Evolutionary conservation across 2,888 invertebrate genomes (phyloP), one percentile per base, ranked within the genome.

Genomic region (Ochropacha duplaris): DNA sequence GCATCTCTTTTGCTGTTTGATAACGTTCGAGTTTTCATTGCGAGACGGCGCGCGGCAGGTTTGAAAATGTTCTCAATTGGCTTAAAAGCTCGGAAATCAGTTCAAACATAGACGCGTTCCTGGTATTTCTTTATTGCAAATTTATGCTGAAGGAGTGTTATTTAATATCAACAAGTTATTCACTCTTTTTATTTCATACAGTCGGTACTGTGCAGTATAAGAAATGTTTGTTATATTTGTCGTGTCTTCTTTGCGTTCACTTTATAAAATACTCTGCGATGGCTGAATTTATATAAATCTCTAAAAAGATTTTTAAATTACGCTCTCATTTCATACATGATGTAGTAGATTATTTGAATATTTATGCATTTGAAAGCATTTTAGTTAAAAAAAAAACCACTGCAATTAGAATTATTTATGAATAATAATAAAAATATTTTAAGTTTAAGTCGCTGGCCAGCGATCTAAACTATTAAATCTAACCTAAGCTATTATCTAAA

Each of bases 1-100:
- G 88, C 84, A 86, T 86, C 88, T 87, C 87, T 82, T 81, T 81
- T 83, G 79, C 79, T 86, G 88, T 88, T 90, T 90, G 89, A 91
- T 90, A 83, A 79, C 68, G 74, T 74, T 77, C 65, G 71, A 79
- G 78, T 73, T 80, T 80, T 76, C 77, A 79, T 65, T 66, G 66
- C 59, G 66, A 64, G 63, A 59, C 34, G 77, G 9, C 26, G 26
- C 8, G 77, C 78, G 54, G 71, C 72, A 76, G 72, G 70, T 81
- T 77, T 74, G 69, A 73, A 77, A 83, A 80, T 77, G 74, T 78
- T 81, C 79, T 74, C 80, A 74, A 79, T 82, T 79, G 80, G 75
- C 76, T 79, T 81, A 79, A 81, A 82, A 79, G 76, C 74, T 71
- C 70, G 76, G 72, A 82, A 78, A 78, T 79, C 74, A 72, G 69